These are phyloP conservation scores for Sebastes hubbsi DNA, from an alignment of 2,797 vertebrate genomes.

Conservation along the genomic window DNA sequence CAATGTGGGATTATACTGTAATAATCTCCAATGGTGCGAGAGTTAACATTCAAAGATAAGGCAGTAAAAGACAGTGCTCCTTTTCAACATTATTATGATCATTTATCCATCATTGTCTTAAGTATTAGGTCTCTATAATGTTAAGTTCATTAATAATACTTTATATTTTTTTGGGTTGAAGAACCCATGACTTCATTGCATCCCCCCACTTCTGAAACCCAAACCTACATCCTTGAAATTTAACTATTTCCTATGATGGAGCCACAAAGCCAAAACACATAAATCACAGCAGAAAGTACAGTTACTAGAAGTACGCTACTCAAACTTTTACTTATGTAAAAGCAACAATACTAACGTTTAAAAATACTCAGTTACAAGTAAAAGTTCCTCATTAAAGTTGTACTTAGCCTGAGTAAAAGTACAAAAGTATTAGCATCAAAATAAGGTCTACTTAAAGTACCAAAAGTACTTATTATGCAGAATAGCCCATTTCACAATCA, in stretches of 20 bases:
- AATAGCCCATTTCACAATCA: neutral
- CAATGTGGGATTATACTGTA: neutral
- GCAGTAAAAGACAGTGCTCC: neutral
- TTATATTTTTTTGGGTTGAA: neutral
- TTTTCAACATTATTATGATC: neutral
- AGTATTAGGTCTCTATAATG: neutral
- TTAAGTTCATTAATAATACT: neutral
- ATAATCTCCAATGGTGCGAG: accelerated
- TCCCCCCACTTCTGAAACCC: too few relatives aligned
- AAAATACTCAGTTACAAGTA: neutral
- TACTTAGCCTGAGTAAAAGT: too few relatives aligned
- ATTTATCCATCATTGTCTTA: neutral
- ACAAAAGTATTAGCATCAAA: too few relatives aligned
- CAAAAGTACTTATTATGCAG: neutral
- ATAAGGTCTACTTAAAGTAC: neutral
- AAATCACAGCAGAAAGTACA: neutral
- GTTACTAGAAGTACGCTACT: neutral
- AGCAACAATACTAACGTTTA: neutral
- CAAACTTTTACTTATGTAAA: neutral
- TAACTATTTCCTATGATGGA: too few relatives aligned
- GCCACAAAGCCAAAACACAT: neutral
- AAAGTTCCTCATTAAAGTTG: neutral
- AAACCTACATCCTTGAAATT: too few relatives aligned
- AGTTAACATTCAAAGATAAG: neutral
- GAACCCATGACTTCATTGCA: neutral